Conservation (phyloP, 1,140 invertebrate genomes). For the Muscidifurax raptorellus region DNA sequence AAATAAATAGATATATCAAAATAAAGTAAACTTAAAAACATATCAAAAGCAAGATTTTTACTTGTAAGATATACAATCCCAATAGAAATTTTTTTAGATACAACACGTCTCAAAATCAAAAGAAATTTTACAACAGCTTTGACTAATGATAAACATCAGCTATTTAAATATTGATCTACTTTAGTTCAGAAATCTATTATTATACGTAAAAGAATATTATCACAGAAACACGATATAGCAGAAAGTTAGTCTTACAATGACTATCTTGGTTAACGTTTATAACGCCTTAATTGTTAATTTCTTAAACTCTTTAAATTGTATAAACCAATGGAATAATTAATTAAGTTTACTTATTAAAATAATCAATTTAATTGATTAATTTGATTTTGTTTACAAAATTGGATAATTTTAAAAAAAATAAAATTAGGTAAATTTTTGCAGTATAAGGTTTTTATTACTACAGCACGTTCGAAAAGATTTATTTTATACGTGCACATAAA, state of each 20-base stretch:
- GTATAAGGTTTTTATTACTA: too few relatives aligned
- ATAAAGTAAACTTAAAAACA: too few relatives aligned
- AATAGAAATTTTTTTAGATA: neutral
- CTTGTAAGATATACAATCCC: too few relatives aligned
- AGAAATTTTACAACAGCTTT: neutral
- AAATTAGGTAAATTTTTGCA: too few relatives aligned
- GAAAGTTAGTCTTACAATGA: neutral
- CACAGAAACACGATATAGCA: neutral
- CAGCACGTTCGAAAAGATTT: too few relatives aligned
- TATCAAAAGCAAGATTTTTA: too few relatives aligned
- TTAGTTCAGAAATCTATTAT: neutral
- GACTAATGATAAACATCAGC: neutral
- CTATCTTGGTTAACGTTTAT: neutral
- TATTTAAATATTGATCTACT: neutral
- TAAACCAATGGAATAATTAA: neutral
- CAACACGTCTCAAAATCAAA: neutral
- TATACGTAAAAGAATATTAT: neutral
- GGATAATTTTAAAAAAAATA: too few relatives aligned
- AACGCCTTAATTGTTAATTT: neutral
- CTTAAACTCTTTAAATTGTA: neutral
- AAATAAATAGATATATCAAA: too few relatives aligned
- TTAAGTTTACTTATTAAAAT: too few relatives aligned
- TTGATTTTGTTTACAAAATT: too few relatives aligned
- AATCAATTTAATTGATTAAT: too few relatives aligned
- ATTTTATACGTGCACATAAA: too few relatives aligned